These are phyloP conservation scores for Mallotus villosus DNA, from an alignment of 2,797 vertebrate species.

Conservation along the genomic window DNA sequence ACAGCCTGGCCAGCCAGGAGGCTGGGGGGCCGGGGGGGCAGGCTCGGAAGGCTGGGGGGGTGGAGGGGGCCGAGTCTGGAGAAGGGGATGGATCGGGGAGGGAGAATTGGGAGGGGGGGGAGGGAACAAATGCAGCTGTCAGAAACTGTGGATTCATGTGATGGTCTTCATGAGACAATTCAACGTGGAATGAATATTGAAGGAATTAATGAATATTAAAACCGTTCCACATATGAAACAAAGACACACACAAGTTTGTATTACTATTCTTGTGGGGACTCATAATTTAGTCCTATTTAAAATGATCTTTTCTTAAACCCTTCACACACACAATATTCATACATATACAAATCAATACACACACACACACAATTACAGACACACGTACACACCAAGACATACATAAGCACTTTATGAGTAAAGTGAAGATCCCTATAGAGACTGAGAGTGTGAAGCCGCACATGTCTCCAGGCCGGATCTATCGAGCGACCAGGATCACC, in stretches of 20 bases:
- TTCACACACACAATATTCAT: not conserved
- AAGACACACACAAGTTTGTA: slow-evolving; percentile 13
- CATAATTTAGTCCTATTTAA: not conserved
- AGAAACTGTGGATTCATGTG: not conserved
- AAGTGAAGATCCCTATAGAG: too few species aligned
- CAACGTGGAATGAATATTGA: slow-evolving; percentile 32
- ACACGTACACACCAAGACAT: not conserved
- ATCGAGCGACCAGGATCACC: too few species aligned
- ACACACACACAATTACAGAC: not conserved
- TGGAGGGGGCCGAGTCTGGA: slow-evolving; percentile 74
- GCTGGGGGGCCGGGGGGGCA: slow-evolving; percentile 40
- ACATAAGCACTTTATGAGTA: not conserved
- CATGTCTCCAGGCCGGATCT: too few species aligned
- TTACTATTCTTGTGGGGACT: too few species aligned
- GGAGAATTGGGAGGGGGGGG: not conserved
- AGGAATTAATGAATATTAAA: not conserved
- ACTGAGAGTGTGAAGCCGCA: too few species aligned
- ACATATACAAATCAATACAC: not conserved
- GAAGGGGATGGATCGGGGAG: not conserved
- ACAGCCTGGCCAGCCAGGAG: slow-evolving; percentile 61
- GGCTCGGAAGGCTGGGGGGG: slow-evolving; percentile 68
- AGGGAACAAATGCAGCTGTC: not conserved
- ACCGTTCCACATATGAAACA: not conserved
- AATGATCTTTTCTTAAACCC: not conserved
- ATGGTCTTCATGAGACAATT: slow-evolving; percentile 21